These are phyloP conservation scores for Bombus huntii DNA, from an alignment of 1,140 invertebrate genomes.

Conservation along the genomic window DNA sequence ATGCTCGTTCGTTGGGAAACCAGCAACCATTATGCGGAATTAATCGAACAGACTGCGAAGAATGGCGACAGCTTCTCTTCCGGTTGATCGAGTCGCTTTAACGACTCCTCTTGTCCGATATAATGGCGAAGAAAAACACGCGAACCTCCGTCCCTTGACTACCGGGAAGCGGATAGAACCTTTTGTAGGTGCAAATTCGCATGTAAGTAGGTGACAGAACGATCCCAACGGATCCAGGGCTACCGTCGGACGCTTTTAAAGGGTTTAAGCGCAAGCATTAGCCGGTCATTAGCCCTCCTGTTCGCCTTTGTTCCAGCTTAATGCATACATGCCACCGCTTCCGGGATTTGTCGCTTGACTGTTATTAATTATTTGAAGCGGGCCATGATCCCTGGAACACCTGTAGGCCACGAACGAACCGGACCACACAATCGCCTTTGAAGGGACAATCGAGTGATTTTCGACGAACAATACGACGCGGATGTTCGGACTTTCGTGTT, in stretches of 20 bases:
- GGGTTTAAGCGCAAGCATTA: conserved; percentile 62
- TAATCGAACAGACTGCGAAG: conserved; percentile 34
- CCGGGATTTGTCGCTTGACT: conserved; percentile 60
- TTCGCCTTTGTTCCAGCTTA: conserved; percentile 59
- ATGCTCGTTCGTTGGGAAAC: neutral
- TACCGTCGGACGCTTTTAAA: conserved; percentile 66
- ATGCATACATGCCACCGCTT: conserved; percentile 43
- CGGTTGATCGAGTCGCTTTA: conserved; percentile 31
- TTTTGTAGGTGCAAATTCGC: conserved; percentile 72
- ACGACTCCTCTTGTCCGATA: conserved; percentile 14
- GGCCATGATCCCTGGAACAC: conserved; percentile 32
- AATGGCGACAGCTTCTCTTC: conserved; percentile 44
- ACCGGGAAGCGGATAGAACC: conserved; percentile 10
- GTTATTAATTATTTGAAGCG: conserved; percentile 66
- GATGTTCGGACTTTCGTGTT: neutral
- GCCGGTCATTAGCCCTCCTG: conserved; percentile 57
- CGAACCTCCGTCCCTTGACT: neutral
- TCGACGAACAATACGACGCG: conserved; percentile 1
- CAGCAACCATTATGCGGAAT: conserved; percentile 30
- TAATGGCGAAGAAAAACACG: conserved; percentile 11
- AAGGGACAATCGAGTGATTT: conserved; percentile 30
- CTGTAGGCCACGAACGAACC: conserved; percentile 46
- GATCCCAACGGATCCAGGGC: conserved; percentile 13
- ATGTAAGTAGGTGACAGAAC: conserved; percentile 69
- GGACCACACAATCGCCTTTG: neutral